Evolutionary conservation across 1,140 invertebrate genomes (phyloP).

Genomic region (Cydia fagiglandana): DNA sequence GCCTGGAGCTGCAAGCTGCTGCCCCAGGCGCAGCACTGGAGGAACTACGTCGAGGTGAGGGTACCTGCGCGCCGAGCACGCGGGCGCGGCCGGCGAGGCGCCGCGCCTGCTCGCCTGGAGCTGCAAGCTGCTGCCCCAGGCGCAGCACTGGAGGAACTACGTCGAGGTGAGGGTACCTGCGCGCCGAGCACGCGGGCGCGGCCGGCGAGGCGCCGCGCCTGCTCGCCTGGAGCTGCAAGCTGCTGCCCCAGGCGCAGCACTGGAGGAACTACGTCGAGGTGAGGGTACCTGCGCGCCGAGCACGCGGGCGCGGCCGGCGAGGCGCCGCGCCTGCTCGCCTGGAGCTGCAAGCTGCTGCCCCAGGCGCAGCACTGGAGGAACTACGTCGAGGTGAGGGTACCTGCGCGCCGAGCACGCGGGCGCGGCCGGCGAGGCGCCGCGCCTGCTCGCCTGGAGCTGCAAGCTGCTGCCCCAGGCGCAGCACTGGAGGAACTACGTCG

Average conservation of each 20-base stretch:
- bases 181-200: constrained; percentile 50
- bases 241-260: constrained; percentile 61
- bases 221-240: constrained; percentile 90
- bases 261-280: constrained; percentile 36
- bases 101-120: constrained; percentile 90
- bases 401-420: not conserved
- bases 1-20: constrained; percentile 90
- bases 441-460: constrained; percentile 90
- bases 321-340: constrained; percentile 89
- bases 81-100: constrained; percentile 87
- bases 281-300: not conserved
- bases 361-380: constrained; percentile 33
- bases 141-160: constrained; percentile 34
- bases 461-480: constrained; percentile 80
- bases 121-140: constrained; percentile 82
- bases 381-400: constrained; percentile 36
- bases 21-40: constrained; percentile 34
- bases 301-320: constrained; percentile 84
- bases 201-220: constrained; percentile 91
- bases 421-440: constrained; percentile 89
- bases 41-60: constrained; percentile 37
- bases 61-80: not conserved
- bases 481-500: constrained; percentile 33
- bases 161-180: constrained; percentile 33
- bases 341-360: constrained; percentile 86